Base-by-base conservation (phyloP, 2,113 vertebrate species). In the Cinclus cinclus region DNA sequence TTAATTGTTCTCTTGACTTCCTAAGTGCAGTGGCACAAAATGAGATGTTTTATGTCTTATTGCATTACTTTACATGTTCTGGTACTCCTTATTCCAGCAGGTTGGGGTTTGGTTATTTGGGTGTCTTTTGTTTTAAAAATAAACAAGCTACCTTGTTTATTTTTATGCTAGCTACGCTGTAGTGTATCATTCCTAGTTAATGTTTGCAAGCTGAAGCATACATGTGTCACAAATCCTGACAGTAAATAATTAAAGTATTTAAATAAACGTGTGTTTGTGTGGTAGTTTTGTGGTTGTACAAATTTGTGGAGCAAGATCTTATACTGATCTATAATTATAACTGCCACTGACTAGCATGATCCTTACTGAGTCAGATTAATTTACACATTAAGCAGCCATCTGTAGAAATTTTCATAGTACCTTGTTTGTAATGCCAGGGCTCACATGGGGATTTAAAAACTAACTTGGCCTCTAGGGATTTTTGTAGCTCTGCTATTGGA, bases 161-260 rank as follows among this genome's bases (percentile, higher is more conserved):
- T 96, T 95, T 97, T 90, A 92, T 93, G 84, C 67, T 71, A 71
- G 37, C 39, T 91, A 76, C 50, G 49, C 42, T 59, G 71, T 94
- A 73, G 76, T 56, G 35, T 58, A 91, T 94, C 75, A 20, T 96
- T 97, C n/a, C 80, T 83, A 77, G 33, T 96, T 95, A 96, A 70
- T 94, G 90, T 94, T 97, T 96, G 84, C 82, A 97, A 96, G 94
- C 94, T 97, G 92, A 96, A 95, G 63, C 65, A 92, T 83, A 94
- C 42, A 92, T 62, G 86, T 97, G 84, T 97, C 96, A 97, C 91
- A 97, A 96, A 98, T 97, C 88, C 88, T 96, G 95, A 97, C 96
- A 97, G 96, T 97, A 97, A 98, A 97, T 97, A 97, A 98, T 98
- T 98, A 92, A 97, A 97, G 83, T 94, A 95, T 96, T 97, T 97